phyloP scores from a whole-genome alignment of 2,888 invertebrate genomes.

The Saturnia japonica region DNA sequence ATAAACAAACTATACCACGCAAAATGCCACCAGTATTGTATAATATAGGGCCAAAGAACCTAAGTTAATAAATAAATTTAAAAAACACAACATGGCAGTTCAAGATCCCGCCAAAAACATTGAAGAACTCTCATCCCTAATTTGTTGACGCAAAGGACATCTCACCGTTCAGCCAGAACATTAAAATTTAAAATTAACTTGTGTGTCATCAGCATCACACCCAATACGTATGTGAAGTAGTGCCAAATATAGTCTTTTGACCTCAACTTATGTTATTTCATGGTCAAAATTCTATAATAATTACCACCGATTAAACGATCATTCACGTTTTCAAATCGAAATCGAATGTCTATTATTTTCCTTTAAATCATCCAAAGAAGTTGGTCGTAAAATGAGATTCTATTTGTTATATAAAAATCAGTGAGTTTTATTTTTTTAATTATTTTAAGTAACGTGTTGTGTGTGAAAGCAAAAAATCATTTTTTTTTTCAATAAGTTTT shows the following conservation, averaged over 20 bases:
- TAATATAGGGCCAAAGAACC: background rate
- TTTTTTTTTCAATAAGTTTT: background rate
- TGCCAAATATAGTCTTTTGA: slow-evolving; percentile 14
- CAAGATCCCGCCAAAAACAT: background rate
- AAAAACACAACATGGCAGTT: background rate
- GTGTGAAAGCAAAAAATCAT: background rate
- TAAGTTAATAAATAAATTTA: background rate
- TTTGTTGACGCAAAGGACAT: slow-evolving; percentile 4
- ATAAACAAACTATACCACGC: too few relatives aligned
- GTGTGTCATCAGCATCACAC: background rate
- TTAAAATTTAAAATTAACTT: slow-evolving; percentile 1
- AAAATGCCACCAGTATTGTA: too few relatives aligned
- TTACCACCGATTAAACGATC: background rate
- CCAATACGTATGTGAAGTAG: background rate
- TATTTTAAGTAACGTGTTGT: background rate
- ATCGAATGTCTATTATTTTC: background rate
- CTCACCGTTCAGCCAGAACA: background rate
- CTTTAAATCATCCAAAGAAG: background rate
- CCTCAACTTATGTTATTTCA: slow-evolving; percentile 12
- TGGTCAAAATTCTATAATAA: slow-evolving; percentile 6
- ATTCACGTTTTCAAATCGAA: slow-evolving; percentile 10
- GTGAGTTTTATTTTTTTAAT: slow-evolving; percentile 48
- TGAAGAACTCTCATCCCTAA: background rate
- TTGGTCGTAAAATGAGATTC: slow-evolving; percentile 55
- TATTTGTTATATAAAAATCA: slow-evolving; percentile 67